phyloP scores from a whole-genome alignment of 2,888 invertebrate species.

The Labia minor region DNA sequence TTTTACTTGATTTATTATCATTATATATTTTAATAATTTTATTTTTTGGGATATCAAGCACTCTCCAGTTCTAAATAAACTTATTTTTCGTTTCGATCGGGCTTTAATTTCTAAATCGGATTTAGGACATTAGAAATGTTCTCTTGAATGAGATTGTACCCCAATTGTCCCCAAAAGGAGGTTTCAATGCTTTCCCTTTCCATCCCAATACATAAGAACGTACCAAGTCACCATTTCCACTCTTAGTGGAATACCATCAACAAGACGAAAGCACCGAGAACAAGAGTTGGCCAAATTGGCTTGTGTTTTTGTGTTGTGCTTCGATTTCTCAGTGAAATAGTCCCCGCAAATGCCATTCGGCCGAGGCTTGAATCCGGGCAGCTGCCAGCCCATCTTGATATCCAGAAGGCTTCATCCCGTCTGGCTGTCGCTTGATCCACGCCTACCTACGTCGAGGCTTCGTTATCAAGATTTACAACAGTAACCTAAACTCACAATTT shows the following conservation, averaged over 20 bases:
- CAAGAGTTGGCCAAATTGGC: conserved; percentile 22
- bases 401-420: not conserved
- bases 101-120: too few relatives aligned
- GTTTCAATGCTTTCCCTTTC: too few relatives aligned
- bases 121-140: too few relatives aligned
- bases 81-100: too few relatives aligned
- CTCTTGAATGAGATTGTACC: too few relatives aligned
- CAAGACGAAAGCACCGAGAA: conserved; percentile 13
- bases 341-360: not conserved
- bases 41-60: too few relatives aligned
- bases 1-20: too few relatives aligned
- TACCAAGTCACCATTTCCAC: not conserved
- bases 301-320: conserved; percentile 24
- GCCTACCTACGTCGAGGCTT: not conserved
- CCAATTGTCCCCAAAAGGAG: too few relatives aligned
- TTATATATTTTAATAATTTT: too few relatives aligned
- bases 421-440: not conserved
- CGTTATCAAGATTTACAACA: not conserved
- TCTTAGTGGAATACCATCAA: not conserved
- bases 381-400: not conserved
- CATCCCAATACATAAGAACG: too few relatives aligned
- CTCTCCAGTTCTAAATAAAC: too few relatives aligned
- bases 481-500: not conserved
- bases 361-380: not conserved
- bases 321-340: conserved; percentile 23